A percentile compares a stretch with the other conserved stretches of the same genome.
These are phyloP conservation scores for Hirtodrosophila trivittata DNA, from an alignment of 2,888 invertebrate species.

Conservation along the genomic window DNA sequence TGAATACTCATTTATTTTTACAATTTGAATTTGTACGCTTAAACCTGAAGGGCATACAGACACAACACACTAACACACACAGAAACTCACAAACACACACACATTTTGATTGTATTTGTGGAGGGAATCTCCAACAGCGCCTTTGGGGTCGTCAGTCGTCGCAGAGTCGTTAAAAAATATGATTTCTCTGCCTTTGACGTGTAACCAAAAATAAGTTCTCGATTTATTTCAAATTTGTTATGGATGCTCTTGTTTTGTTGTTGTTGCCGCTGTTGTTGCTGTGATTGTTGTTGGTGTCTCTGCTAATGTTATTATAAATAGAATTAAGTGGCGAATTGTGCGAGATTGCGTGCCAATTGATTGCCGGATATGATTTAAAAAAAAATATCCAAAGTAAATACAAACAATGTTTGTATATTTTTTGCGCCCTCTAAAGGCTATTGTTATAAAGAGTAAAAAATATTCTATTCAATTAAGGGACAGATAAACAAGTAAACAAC, in stretches of 20 bases:
- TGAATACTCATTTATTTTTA: conserved; percentile 32
- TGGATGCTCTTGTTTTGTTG: conserved; percentile 31
- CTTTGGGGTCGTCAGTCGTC: conserved; percentile 33
- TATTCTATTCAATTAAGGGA: too few species aligned
- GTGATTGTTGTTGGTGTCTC: conserved; percentile 34
- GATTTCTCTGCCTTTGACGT: conserved; percentile 45
- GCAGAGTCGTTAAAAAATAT: conserved; percentile 59
- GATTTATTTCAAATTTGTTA: conserved; percentile 67
- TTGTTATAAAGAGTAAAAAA: too few species aligned
- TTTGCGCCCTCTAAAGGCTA: too few species aligned
- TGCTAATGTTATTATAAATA: conserved; percentile 69
- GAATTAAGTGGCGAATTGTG: conserved; percentile 77
- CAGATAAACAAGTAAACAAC: too few species aligned
- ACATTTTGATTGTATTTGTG: conserved; percentile 22
- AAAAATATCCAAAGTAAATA: not conserved
- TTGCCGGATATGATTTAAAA: conserved; percentile 71
- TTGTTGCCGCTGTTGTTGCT: conserved; percentile 11
- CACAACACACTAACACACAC: conserved; percentile 1
- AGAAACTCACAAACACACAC: conserved; percentile 16
- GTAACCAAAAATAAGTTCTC: conserved; percentile 68
- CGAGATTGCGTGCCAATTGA: conserved; percentile 76
- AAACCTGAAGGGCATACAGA: conserved; percentile 45
- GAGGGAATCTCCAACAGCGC: conserved; percentile 53
- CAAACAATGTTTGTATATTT: conserved; percentile 1
- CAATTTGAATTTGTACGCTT: conserved; percentile 23